Conservation (phyloP, 2,113 vertebrate species). For the Eptesicus fuscus region DNA sequence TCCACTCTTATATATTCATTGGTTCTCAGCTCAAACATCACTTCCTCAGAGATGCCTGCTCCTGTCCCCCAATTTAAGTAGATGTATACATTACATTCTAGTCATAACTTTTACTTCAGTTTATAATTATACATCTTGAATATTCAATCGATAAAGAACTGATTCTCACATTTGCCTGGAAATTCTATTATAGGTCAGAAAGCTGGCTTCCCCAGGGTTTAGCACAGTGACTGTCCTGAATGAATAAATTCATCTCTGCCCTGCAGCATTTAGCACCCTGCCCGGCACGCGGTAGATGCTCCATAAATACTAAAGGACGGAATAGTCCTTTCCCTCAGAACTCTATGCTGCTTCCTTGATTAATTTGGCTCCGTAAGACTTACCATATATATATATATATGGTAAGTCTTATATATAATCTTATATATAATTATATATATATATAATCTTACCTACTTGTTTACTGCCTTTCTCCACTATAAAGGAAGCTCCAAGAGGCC, state of each 20-base stretch:
- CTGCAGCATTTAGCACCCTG: neutral
- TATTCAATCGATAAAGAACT: neutral
- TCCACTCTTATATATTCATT: neutral
- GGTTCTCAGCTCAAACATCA: neutral
- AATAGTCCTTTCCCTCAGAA: neutral
- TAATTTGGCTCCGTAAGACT: neutral
- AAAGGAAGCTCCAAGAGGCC: neutral
- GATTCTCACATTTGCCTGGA: neutral
- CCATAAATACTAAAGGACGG: neutral
- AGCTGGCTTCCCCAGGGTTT: neutral
- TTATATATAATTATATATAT: too few species aligned
- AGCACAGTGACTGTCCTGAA: neutral
- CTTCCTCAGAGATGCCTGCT: neutral
- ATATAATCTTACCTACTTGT: neutral
- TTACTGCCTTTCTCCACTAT: neutral
- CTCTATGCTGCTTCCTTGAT: neutral
- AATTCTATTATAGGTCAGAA: neutral
- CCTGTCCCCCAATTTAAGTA: neutral
- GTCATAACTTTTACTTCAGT: neutral
- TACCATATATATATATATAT: too few species aligned
- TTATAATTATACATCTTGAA: neutral
- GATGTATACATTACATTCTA: neutral
- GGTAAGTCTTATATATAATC: too few species aligned
- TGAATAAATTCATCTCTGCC: neutral
- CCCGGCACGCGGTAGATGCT: neutral